phyloP scores from a whole-genome alignment of 2,888 invertebrate genomes.

The Stegana nigrithorax region DNA sequence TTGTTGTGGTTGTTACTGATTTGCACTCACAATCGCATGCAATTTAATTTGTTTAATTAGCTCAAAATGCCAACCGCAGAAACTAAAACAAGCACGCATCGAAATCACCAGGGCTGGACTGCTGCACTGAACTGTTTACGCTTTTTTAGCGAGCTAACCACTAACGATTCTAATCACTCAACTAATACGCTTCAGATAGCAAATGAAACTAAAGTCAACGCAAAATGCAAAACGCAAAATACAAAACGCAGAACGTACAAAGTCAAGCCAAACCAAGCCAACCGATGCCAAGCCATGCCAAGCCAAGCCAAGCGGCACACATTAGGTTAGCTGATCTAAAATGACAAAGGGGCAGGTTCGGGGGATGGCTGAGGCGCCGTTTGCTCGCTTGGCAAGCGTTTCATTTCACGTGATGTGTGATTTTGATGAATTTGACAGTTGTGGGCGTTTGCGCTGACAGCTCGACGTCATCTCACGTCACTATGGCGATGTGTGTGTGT shows the following conservation, averaged over 20 bases:
- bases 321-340: no score
- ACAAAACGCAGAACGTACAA: slow-evolving; percentile 5
- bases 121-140: slow-evolving; percentile 42
- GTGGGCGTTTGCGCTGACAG: slow-evolving; percentile 65
- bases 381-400: no score
- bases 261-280: neutral
- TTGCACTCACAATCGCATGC: slow-evolving; percentile 1
- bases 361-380: no score
- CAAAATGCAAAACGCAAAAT: slow-evolving; percentile 31
- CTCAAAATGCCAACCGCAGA: slow-evolving; percentile 29
- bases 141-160: slow-evolving; percentile 39
- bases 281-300: no score
- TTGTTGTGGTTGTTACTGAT: no score
- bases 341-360: no score
- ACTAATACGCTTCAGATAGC: slow-evolving; percentile 57
- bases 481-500: neutral
- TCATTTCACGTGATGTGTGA: slow-evolving; percentile 54
- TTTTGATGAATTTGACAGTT: slow-evolving; percentile 67
- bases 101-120: slow-evolving; percentile 19
- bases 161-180: slow-evolving; percentile 59
- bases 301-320: no score
- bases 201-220: no score
- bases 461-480: slow-evolving; percentile 25
- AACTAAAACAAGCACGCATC: slow-evolving; percentile 9
- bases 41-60: slow-evolving; percentile 38